A percentile compares a stretch with the other conserved stretches of the same genome.
Evolutionary conservation across 2,888 invertebrate genomes (phyloP).

Genomic region (Bursaphelenchus okinawaensis): DNA sequence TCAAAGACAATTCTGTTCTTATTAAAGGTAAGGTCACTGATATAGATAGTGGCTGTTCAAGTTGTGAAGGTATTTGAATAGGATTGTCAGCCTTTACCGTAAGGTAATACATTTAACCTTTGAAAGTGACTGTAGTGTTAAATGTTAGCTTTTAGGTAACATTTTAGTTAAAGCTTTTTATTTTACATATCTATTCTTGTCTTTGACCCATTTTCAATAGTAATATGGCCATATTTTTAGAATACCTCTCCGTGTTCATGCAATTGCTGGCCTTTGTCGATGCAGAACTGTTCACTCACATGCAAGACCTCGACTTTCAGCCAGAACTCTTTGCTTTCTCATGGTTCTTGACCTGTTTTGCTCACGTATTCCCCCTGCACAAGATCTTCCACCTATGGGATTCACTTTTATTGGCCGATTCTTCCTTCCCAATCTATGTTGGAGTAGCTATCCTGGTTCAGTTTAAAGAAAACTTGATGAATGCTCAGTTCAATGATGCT

Average conservation of each 20-base stretch:
- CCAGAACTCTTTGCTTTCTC: slow-evolving; percentile 67
- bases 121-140: too few relatives aligned
- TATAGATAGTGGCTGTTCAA: background rate
- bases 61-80: too few relatives aligned
- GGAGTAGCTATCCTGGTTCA: slow-evolving; percentile 87
- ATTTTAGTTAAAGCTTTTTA: too few relatives aligned
- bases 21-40: slow-evolving; percentile 68
- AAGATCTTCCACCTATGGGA: slow-evolving; percentile 98
- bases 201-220: background rate
- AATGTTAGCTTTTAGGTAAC: too few relatives aligned
- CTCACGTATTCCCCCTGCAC: slow-evolving; percentile 94
- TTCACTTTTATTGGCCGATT: slow-evolving; percentile 82
- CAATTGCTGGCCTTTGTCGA: slow-evolving; percentile 93
- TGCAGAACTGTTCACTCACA: slow-evolving; percentile 80
- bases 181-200: too few relatives aligned
- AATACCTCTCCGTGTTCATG: slow-evolving; percentile 91
- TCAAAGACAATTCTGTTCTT: slow-evolving; percentile 89
- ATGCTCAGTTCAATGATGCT: slow-evolving; percentile 94
- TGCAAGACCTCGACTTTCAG: slow-evolving; percentile 82
- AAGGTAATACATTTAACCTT: too few relatives aligned
- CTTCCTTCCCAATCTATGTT: slow-evolving; percentile 85
- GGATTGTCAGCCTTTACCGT: too few relatives aligned
- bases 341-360: slow-evolving; percentile 58
- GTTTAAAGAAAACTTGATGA: slow-evolving; percentile 74
- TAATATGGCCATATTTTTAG: slow-evolving; percentile 62